phyloP scores from a whole-genome alignment of 2,797 vertebrate species.

The Tadarida brasiliensis region DNA sequence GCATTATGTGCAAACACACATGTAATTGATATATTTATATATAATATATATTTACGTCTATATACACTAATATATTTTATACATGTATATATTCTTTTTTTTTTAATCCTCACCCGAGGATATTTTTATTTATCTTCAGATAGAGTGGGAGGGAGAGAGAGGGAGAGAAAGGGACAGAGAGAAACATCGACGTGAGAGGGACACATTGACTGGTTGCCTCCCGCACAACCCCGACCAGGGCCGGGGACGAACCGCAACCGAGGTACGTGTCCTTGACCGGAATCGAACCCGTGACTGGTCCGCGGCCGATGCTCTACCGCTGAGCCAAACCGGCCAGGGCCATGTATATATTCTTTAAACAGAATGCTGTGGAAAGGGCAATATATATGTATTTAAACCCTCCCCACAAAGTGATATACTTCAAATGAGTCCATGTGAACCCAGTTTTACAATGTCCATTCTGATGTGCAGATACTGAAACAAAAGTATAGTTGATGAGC shows the following conservation, averaged over 20 bases:
- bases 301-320: too few relatives aligned
- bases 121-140: too few relatives aligned
- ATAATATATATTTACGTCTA: not conserved
- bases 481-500: not conserved
- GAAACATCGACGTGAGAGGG: too few relatives aligned
- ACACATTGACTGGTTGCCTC: too few relatives aligned
- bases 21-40: not conserved
- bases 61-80: not conserved
- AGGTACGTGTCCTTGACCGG: too few relatives aligned
- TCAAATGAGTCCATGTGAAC: not conserved
- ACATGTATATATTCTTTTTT: not conserved
- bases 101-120: too few relatives aligned
- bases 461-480: not conserved
- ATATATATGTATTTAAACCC: not conserved
- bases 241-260: too few relatives aligned
- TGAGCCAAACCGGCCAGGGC: too few relatives aligned
- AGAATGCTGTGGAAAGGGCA: not conserved
- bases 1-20: not conserved
- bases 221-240: too few relatives aligned
- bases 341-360: not conserved
- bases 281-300: too few relatives aligned
- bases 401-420: not conserved
- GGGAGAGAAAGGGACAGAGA: too few relatives aligned
- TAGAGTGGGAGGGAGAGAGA: too few relatives aligned
- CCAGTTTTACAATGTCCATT: not conserved